Evolutionary conservation across 2,888 invertebrate species (phyloP).

Genomic region (Galerucella calmariensis): DNA sequence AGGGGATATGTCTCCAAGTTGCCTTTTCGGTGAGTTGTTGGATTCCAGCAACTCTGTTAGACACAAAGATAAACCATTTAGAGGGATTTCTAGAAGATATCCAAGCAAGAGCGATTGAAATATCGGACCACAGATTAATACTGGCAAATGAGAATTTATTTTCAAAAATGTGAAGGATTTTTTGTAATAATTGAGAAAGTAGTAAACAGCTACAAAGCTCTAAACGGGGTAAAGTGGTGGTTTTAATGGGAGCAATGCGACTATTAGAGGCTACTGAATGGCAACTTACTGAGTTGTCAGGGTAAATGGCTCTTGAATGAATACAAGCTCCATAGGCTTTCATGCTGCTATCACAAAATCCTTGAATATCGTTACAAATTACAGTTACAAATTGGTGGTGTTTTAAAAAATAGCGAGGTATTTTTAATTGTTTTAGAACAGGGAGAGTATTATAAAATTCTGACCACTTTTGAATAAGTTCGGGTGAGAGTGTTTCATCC

Average conservation of each 20-base stretch:
- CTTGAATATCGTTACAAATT: slow-evolving; percentile 17
- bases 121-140: slow-evolving; percentile 19
- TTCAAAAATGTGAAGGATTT: slow-evolving; percentile 35
- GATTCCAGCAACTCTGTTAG: slow-evolving; percentile 15
- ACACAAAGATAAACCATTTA: slow-evolving; percentile 10
- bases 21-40: slow-evolving; percentile 11
- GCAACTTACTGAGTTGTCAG: slow-evolving; percentile 9
- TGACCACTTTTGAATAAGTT: slow-evolving; percentile 15
- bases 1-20: background rate
- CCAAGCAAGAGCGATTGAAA: background rate
- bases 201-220: background rate
- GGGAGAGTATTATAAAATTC: slow-evolving; percentile 3
- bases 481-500: background rate
- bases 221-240: slow-evolving; percentile 3
- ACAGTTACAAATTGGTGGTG: background rate
- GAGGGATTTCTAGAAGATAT: slow-evolving; percentile 3
- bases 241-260: slow-evolving; percentile 8
- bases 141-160: slow-evolving; percentile 1
- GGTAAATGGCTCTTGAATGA: slow-evolving; percentile 10
- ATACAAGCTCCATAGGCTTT: slow-evolving; percentile 21
- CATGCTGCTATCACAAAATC: slow-evolving; percentile 15
- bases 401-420: slow-evolving; percentile 17
- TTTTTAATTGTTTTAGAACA: slow-evolving; percentile 5
- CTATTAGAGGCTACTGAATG: slow-evolving; percentile 6
- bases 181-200: background rate